Conservation (phyloP, 2,888 invertebrate genomes). For the Drosophila austrosaltans region DNA sequence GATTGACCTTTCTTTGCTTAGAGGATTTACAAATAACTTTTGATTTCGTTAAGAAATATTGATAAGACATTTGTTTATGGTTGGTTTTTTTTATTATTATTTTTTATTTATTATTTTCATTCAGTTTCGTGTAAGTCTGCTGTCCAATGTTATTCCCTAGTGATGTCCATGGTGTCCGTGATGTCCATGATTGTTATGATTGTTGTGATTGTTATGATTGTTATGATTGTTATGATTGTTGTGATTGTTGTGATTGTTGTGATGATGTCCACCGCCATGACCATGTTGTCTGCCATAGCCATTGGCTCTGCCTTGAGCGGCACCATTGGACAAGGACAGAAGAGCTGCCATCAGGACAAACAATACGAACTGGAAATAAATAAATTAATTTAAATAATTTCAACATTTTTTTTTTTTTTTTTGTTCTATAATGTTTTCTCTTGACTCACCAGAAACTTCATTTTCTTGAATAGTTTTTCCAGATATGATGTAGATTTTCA, state of each 20-base stretch:
- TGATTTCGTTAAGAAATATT: not conserved
- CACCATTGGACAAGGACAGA: conserved; percentile 50
- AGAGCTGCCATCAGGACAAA: conserved; percentile 43
- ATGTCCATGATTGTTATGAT: conserved; percentile 17
- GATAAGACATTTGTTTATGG: not conserved
- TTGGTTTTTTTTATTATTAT: not conserved
- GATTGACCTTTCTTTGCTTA: no score
- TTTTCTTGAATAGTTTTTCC: conserved; percentile 4
- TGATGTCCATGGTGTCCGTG: conserved; percentile 5
- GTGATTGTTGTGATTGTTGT: conserved; percentile 12
- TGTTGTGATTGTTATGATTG: conserved; percentile 15
- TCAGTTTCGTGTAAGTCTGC: not conserved
- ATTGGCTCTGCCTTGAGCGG: conserved; percentile 11
- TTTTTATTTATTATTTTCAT: not conserved
- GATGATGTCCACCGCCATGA: conserved; percentile 20
- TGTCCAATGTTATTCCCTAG: not conserved
- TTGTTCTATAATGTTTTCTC: no score
- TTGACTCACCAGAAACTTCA: conserved; percentile 14
- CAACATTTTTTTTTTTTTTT: not conserved
- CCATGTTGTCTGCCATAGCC: conserved; percentile 29
- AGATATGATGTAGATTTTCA: not conserved
- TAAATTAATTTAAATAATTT: not conserved
- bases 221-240: conserved; percentile 5
- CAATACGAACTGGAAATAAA: conserved; percentile 46
- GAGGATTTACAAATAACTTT: no score